phyloP scores from a whole-genome alignment of 2,888 invertebrate species.

The Beris chalybata region DNA sequence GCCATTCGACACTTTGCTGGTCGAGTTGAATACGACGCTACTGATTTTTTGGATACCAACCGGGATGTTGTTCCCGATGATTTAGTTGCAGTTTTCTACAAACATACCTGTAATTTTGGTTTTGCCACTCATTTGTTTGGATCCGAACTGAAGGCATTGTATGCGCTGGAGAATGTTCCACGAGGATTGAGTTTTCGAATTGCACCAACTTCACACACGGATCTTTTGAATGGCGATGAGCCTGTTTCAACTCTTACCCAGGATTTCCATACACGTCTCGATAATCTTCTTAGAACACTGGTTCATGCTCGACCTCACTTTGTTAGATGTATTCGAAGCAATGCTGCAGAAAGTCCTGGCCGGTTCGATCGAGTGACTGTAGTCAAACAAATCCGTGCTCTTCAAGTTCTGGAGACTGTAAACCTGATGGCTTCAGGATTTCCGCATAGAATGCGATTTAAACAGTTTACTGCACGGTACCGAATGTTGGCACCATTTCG shows the following conservation, averaged over 20 bases:
- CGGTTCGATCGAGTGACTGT: constrained; percentile 83
- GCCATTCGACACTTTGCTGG: constrained; percentile 90
- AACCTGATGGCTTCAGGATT: constrained; percentile 94
- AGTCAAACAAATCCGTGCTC: constrained; percentile 84
- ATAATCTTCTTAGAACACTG: constrained; percentile 86
- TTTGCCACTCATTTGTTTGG: constrained; percentile 96
- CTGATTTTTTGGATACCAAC: constrained; percentile 88
- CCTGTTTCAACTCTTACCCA: constrained; percentile 88
- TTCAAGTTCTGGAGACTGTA: constrained; percentile 91
- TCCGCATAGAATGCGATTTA: constrained; percentile 93
- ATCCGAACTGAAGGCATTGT: constrained; percentile 83
- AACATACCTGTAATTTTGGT: constrained; percentile 92
- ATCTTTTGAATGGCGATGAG: constrained; percentile 79
- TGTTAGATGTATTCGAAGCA: constrained; percentile 89
- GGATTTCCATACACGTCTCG: constrained; percentile 92
- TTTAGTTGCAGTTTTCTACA: constrained; percentile 88
- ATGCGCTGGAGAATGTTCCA: constrained; percentile 73
- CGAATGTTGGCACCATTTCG: constrained; percentile 81
- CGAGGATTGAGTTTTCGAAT: constrained; percentile 82
- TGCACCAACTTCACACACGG: constrained; percentile 85
- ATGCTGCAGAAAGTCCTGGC: constrained; percentile 77
- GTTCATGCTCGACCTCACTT: constrained; percentile 95
- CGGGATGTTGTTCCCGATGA: constrained; percentile 91
- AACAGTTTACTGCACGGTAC: constrained; percentile 86
- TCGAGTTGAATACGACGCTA: constrained; percentile 83